These are phyloP conservation scores for Limosa lapponica DNA, from an alignment of 2,797 vertebrate species.

Conservation along the genomic window DNA sequence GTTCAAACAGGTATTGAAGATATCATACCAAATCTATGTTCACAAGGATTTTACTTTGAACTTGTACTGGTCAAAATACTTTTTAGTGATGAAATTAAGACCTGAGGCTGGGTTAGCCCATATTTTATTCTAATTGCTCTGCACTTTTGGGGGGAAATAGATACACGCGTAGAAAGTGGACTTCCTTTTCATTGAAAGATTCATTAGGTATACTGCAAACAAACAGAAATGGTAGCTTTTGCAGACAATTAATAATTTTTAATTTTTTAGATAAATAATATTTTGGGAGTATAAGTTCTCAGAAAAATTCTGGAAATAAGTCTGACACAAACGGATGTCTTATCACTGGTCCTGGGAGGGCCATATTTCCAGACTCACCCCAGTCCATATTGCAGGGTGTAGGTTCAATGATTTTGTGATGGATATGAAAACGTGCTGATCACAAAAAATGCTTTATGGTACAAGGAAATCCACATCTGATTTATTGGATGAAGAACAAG, in stretches of 20 bases:
- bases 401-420: background rate
- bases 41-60: background rate
- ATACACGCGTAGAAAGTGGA: background rate
- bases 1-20: background rate
- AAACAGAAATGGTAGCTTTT: background rate
- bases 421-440: background rate
- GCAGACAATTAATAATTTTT: background rate
- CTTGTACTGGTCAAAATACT: background rate
- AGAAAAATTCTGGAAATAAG: background rate
- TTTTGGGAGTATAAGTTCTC: background rate
- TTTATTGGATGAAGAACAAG: background rate
- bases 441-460: background rate
- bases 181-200: background rate
- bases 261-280: background rate
- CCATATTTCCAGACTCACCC: background rate
- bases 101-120: background rate
- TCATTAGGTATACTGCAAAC: background rate
- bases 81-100: background rate
- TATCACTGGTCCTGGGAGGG: background rate
- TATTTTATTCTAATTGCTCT: background rate
- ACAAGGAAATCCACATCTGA: background rate
- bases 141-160: accelerated
- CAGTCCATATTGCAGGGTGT: background rate
- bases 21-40: background rate
- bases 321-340: background rate